Percentiles rank a stretch among this genome's conserved stretches.
Evolutionary conservation across 2,113 vertebrate genomes (phyloP).

Genomic region (Globicephala melas): DNA sequence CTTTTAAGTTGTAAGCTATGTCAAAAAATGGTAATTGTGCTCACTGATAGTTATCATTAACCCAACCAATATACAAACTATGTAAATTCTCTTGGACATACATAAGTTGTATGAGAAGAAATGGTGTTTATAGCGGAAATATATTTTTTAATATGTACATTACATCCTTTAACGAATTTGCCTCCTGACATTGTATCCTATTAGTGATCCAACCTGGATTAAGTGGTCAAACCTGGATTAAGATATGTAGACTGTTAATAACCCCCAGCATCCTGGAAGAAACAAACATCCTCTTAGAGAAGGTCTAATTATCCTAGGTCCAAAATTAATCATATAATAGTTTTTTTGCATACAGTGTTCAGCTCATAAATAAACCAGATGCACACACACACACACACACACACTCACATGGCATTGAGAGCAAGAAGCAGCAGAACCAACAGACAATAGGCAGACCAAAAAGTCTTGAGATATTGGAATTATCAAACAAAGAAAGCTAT

Average conservation of each 20-base stretch:
- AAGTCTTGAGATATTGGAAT: neutral
- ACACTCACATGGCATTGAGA: neutral
- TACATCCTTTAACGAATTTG: neutral
- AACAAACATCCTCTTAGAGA: neutral
- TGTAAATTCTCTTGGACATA: neutral
- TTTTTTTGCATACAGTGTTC: neutral
- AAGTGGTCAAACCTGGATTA: neutral
- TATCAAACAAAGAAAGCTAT: neutral
- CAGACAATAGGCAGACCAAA: neutral
- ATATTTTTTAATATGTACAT: neutral
- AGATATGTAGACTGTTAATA: neutral
- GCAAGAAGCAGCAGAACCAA: neutral
- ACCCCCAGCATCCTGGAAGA: neutral
- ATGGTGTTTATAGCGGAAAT: neutral
- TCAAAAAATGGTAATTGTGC: neutral
- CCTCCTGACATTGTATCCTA: neutral
- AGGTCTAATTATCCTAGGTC: neutral
- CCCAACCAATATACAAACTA: neutral
- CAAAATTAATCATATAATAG: neutral
- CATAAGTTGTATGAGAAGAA: neutral
- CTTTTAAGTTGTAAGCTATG: neutral
- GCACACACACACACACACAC: neutral
- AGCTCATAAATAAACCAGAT: neutral
- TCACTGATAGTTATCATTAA: neutral
- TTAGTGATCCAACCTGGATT: neutral